phyloP scores from a whole-genome alignment of 1,140 invertebrate genomes.

The Trinorchestia longiramus region DNA sequence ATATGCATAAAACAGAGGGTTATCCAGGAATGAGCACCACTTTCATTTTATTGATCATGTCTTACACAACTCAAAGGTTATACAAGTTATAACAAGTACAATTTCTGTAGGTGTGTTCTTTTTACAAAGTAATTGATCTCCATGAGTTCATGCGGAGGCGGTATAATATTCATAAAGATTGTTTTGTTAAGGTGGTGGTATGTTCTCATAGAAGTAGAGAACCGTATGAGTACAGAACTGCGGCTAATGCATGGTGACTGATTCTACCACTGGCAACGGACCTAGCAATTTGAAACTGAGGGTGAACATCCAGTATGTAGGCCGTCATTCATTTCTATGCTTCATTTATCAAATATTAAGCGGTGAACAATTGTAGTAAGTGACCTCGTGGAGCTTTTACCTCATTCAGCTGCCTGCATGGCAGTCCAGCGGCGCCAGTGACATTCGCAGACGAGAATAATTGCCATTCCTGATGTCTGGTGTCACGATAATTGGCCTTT shows the following conservation, averaged over 20 bases:
- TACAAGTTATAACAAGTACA: neutral
- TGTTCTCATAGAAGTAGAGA: neutral
- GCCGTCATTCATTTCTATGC: neutral
- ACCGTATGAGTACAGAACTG: neutral
- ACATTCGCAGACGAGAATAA: neutral
- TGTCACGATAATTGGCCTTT: neutral
- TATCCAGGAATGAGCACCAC: neutral
- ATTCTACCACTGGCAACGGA: neutral
- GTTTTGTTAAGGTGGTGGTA: neutral
- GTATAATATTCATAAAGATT: neutral
- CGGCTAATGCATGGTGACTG: neutral
- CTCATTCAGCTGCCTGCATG: neutral
- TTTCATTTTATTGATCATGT: neutral
- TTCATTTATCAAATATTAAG: neutral
- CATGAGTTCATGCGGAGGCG: neutral
- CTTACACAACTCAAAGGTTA: neutral
- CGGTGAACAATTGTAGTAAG: neutral
- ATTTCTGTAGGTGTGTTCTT: neutral
- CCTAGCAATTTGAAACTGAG: neutral
- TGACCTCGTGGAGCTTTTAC: neutral
- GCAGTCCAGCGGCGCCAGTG: constrained; percentile 2
- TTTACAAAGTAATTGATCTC: neutral
- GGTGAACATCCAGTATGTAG: neutral
- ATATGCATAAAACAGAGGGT: neutral
- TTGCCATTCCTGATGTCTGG: neutral